These are phyloP conservation scores for Geotrupes spiniger DNA, from an alignment of 2,888 invertebrate genomes.

Conservation along the genomic window DNA sequence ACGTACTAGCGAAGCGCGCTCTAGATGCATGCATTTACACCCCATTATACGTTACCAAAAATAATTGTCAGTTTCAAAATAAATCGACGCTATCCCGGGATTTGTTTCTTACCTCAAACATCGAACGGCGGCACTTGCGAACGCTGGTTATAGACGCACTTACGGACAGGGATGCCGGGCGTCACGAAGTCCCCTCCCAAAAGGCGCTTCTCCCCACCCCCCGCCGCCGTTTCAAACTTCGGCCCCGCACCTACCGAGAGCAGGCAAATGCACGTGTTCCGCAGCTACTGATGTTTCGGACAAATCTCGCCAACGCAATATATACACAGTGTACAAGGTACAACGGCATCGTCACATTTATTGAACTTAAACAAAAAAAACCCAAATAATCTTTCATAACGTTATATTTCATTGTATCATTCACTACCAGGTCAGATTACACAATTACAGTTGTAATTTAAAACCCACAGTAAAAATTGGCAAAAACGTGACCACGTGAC, in stretches of 20 bases:
- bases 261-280: slow-evolving; percentile 36
- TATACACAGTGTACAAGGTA: slow-evolving; percentile 9
- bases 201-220: slow-evolving; percentile 11
- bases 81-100: slow-evolving; percentile 33
- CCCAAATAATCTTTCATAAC: no score
- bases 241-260: slow-evolving; percentile 27
- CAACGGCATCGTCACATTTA: no score
- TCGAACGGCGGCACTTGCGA: slow-evolving; percentile 30
- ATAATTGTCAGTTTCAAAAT: slow-evolving; percentile 36
- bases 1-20: slow-evolving; percentile 26
- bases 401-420: no score
- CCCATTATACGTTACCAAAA: slow-evolving; percentile 31
- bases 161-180: slow-evolving; percentile 36
- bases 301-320: slow-evolving; percentile 30
- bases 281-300: slow-evolving; percentile 29
- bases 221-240: background rate
- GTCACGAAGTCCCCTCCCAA: slow-evolving; percentile 32
- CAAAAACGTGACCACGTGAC: no score
- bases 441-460: no score
- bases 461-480: no score
- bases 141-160: slow-evolving; percentile 35
- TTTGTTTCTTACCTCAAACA: slow-evolving; percentile 33
- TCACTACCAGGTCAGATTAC: no score
- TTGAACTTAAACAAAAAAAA: no score
- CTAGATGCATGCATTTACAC: slow-evolving; percentile 32